Base-by-base conservation (phyloP, 2,888 invertebrate genomes). In the Melipona bicolor region DNA sequence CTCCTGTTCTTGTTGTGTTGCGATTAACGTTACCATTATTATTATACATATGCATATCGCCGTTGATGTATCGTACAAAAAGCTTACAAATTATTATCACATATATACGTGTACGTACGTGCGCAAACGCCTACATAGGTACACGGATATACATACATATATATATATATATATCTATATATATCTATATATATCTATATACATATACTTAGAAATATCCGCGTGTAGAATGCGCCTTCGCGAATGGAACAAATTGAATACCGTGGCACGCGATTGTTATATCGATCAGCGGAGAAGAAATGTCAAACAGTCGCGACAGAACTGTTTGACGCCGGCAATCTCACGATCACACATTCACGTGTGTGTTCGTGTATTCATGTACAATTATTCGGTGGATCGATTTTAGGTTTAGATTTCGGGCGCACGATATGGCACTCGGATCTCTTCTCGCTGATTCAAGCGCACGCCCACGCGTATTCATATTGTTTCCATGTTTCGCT, bases 31-130 rank as follows among this genome's bases (percentile, higher is more conserved):
- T 17, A 59, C 32, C 9, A 24, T 71, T 43, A 59, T 59, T 32
- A 59, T 87, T 84, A 86, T 86, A 76, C 69, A 56, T 73, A 86
- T 87, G 89, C 84, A 88, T 90, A 89, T 88, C 88, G 79, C 90
- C 87, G 87, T 81, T 89, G 85, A 87, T 90, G 89, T 90, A 92
- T 92, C 88, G 91, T 92, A 92, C 92, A 92, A 92, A 92, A 92
- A 91, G 89, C 90, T 92, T 91, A 92, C 81, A 90, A 91, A 79
- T 86, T 79, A 85, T 80, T 84, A 84, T 85, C 84, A 84, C 84
- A 85, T 84, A 84, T 80, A 85, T 77, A 69, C 84, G 80, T 84
- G 84, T 83, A 79, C 84, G 76, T 80, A 85, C 70, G 77, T 77
- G 72, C 85, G 77, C 74, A 65, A 61, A 68, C 59, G 77, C 81